phyloP scores from a whole-genome alignment of 1,140 invertebrate species.

The Musca domestica region DNA sequence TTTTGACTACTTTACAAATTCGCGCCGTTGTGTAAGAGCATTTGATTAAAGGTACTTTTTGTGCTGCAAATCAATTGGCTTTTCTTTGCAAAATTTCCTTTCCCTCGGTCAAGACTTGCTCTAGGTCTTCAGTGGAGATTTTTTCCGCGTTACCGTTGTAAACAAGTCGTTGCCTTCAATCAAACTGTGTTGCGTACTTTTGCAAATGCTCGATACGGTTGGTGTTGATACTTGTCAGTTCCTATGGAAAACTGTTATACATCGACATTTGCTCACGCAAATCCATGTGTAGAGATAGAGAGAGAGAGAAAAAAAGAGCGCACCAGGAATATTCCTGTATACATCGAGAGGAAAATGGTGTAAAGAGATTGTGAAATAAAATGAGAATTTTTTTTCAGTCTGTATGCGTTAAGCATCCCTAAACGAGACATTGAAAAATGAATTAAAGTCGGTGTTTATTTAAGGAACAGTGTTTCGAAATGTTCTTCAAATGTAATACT shows the following conservation, averaged over 20 bases:
- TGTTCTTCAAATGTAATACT: too few species aligned
- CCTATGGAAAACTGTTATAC: background rate
- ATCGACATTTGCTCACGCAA: background rate
- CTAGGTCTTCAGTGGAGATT: background rate
- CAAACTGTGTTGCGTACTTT: constrained; percentile 11
- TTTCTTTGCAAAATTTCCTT: background rate
- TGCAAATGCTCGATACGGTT: constrained; percentile 4
- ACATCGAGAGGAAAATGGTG: background rate
- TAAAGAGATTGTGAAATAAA: background rate
- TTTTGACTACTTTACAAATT: background rate
- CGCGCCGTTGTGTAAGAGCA: background rate
- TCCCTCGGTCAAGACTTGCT: background rate
- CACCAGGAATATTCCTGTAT: background rate
- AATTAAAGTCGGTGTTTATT: background rate
- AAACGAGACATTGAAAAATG: background rate
- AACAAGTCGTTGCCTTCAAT: constrained; percentile 8
- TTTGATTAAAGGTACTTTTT: background rate
- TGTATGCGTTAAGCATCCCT: background rate
- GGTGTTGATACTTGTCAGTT: background rate
- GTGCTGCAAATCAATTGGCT: too few species aligned
- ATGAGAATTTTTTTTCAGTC: too few species aligned
- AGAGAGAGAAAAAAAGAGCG: background rate
- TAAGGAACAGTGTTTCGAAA: background rate
- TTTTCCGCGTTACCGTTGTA: constrained; percentile 15
- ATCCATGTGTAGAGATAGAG: background rate